phyloP scores from a whole-genome alignment of 2,797 vertebrate species.

The Sandelia bainsii region DNA sequence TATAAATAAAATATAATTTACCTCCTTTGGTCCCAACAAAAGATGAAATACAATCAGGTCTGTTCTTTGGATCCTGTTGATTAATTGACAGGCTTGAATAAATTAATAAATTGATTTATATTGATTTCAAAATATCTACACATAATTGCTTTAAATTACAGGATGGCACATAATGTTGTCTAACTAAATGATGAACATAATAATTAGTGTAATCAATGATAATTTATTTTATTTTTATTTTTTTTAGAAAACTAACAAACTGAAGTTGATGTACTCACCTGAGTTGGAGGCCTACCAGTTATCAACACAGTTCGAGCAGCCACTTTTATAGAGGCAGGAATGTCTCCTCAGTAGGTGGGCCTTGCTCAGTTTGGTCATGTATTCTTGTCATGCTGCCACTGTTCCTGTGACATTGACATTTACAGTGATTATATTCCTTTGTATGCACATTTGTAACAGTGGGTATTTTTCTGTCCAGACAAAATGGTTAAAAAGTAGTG shows the following conservation, averaged over 20 bases:
- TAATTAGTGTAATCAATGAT: neutral
- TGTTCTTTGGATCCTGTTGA: slow-evolving; percentile 46
- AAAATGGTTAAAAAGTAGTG: neutral
- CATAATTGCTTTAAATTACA: no score
- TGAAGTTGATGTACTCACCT: slow-evolving; percentile 47
- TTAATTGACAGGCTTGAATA: slow-evolving; percentile 7
- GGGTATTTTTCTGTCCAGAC: slow-evolving; percentile 18
- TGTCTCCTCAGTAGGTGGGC: slow-evolving; percentile 68
- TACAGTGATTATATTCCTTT: slow-evolving; percentile 49
- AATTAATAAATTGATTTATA: neutral
- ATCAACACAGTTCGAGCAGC: slow-evolving; percentile 24
- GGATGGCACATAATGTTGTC: neutral
- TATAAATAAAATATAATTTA: slow-evolving; percentile 35
- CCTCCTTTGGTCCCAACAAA: slow-evolving; percentile 47
- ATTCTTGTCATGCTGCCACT: slow-evolving; percentile 73
- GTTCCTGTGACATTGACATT: slow-evolving; percentile 72
- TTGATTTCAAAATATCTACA: no score
- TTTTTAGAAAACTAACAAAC: neutral
- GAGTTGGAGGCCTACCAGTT: slow-evolving; percentile 64
- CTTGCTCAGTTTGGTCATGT: slow-evolving; percentile 76
- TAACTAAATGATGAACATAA: neutral
- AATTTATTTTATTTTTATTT: slow-evolving; percentile 3
- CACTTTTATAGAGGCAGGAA: slow-evolving; percentile 70
- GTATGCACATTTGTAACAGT: slow-evolving; percentile 32
- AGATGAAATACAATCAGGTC: slow-evolving; percentile 38